Percentiles rank a stretch among this genome's conserved stretches.
Conservation (phyloP, 2,797 vertebrate genomes). For the Meriones psammophilus region DNA sequence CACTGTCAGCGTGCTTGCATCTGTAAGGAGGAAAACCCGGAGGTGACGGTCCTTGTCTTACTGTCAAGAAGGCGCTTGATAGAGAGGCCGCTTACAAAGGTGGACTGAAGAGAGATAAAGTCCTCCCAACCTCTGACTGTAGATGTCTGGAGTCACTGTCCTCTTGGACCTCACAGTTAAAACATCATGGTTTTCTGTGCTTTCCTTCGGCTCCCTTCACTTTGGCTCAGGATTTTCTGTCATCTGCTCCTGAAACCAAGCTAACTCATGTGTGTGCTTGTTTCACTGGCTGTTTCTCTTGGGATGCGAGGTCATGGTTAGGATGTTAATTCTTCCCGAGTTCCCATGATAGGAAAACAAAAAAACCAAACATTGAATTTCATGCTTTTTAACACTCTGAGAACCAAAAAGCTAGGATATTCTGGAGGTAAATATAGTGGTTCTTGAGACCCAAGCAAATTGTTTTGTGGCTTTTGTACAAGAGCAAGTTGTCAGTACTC, state of each 20-base stretch:
- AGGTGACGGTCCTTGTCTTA: neutral
- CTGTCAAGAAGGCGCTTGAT: too few relatives aligned
- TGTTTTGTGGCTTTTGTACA: neutral
- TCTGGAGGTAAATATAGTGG: neutral
- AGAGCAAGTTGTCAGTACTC: neutral
- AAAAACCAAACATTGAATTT: slow-evolving; percentile 60
- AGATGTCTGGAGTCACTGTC: neutral
- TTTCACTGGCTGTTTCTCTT: slow-evolving; percentile 51
- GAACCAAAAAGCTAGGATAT: slow-evolving; percentile 42
- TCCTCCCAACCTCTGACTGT: neutral
- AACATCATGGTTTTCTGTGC: neutral
- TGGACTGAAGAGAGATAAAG: neutral
- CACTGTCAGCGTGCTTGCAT: neutral
- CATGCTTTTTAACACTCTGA: slow-evolving; percentile 65
- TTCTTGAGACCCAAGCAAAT: neutral
- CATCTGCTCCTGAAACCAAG: slow-evolving; percentile 44
- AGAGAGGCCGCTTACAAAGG: neutral
- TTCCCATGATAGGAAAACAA: slow-evolving; percentile 62
- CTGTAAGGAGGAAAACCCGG: neutral
- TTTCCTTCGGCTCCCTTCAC: neutral
- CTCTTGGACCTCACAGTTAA: neutral
- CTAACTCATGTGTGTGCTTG: neutral
- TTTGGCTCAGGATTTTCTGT: slow-evolving; percentile 27
- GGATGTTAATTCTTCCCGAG: slow-evolving; percentile 28
- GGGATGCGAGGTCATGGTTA: slow-evolving; percentile 45